A percentile compares a stretch with the other conserved stretches of the same genome.
Evolutionary conservation across 2,113 vertebrate genomes (phyloP).

Genomic region (Perca schrenkii): DNA sequence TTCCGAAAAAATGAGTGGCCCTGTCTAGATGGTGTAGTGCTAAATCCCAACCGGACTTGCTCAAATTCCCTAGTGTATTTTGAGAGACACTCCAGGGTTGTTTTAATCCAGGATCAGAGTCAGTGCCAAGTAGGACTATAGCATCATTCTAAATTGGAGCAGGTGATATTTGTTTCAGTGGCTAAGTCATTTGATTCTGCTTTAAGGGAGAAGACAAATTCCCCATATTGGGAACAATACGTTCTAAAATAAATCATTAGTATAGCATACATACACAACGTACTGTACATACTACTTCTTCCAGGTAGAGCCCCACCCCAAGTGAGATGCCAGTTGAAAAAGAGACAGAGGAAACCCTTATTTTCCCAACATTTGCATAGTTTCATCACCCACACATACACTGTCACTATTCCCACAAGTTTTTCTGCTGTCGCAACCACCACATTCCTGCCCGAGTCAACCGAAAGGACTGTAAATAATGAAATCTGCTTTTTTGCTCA

Average conservation of each 20-base stretch:
- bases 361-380: conserved; percentile 1
- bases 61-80: conserved; percentile 12
- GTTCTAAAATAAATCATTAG: not conserved
- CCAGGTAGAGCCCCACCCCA: not conserved
- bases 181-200: conserved; percentile 5
- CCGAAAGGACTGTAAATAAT: conserved; percentile 31
- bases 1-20: conserved; percentile 12
- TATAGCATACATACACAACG: not conserved
- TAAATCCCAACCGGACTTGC: conserved; percentile 9
- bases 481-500: conserved; percentile 44
- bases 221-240: not conserved
- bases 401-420: not conserved
- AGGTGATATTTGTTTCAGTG: not conserved
- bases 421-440: conserved; percentile 24
- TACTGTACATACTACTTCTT: not conserved
- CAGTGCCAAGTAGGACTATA: conserved; percentile 23
- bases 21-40: conserved; percentile 12
- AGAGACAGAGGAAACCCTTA: not conserved
- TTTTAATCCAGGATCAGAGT: conserved; percentile 48
- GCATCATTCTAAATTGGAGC: conserved; percentile 31
- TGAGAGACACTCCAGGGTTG: conserved; percentile 17
- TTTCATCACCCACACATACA: conserved; percentile 18
- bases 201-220: not conserved
- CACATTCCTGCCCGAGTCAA: conserved; percentile 18
- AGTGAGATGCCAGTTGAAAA: not conserved